Base-by-base conservation (phyloP, 2,888 invertebrate genomes). In the Liopterus haemorrhoidalis region DNA sequence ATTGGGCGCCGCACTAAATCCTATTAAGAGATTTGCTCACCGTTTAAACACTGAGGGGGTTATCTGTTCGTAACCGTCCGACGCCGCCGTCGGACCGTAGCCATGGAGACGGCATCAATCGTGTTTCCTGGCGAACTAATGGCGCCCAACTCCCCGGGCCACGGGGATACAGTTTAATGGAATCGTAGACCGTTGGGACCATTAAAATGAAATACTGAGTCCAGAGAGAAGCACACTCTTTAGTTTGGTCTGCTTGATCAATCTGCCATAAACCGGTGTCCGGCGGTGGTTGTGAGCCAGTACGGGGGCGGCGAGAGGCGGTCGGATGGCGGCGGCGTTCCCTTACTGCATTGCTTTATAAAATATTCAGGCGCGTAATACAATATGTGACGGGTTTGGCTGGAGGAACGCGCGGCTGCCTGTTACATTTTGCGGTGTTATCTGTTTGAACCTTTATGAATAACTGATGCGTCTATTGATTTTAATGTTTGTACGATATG, bases 161-260 rank as follows among this genome's bases (percentile, higher is more conserved):
- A 66, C 62, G 62, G 67, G 69, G 69, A 69, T 71, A 69, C 70
- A 69, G 69, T 71, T 71, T 73, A 72, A 73, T 73, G 73, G 72
- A 72, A 72, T 71, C 70, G 69, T 65, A 70, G 68, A 65, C 67
- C 70, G 66, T 64, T 65, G 71, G 70, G 70, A 68, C 72, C 72
- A 72, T 72, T 72, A 72, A 72, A 72, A 72, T 73, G 72, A 73
- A 71, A 72, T 72, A 72, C 64, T 69, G 65, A 59, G 59, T 49
- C 58, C 59, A 56, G 57, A 58, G 58, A 55, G 59, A 58, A 57
- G 52, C 54, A 55, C 53, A 54, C 52, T 50, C 31, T 44, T 45
- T 44, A 39, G 41, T 41, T 32, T n/a, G 18, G 20, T 35, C 31
- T 38, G 37, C 39, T 41, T 37, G 41, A 12, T 31, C 18, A 25